A percentile compares a stretch with the other conserved stretches of the same genome.
Evolutionary conservation across 2,113 vertebrate species (phyloP).

Genomic region (Turnix velox): DNA sequence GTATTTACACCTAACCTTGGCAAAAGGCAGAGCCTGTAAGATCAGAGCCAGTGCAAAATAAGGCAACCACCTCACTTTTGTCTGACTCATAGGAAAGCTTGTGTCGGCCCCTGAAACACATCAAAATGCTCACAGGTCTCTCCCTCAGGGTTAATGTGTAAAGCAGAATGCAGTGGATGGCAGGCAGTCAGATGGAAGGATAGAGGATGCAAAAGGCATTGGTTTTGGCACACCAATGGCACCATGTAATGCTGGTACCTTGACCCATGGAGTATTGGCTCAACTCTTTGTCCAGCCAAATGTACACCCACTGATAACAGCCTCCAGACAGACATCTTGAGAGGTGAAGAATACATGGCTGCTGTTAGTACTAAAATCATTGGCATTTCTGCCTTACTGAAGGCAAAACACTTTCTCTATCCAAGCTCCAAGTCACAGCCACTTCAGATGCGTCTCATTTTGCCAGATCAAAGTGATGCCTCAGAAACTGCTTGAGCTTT

Average conservation of each 20-base stretch:
- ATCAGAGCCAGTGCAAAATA: not conserved
- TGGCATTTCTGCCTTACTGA: not conserved
- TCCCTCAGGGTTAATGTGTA: not conserved
- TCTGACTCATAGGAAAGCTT: not conserved
- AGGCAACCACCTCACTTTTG: not conserved
- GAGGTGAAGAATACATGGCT: not conserved
- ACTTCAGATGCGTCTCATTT: not conserved
- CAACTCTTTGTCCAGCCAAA: not conserved
- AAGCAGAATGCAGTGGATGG: not conserved
- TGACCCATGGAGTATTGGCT: rapidly evolving
- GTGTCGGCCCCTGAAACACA: not conserved
- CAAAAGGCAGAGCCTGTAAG: not conserved
- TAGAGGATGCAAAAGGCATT: not conserved
- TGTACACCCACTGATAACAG: rapidly evolving
- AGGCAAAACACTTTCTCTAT: not conserved
- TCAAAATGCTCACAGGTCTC: not conserved
- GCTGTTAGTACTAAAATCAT: not conserved
- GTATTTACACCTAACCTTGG: not conserved
- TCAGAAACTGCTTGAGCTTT: not conserved
- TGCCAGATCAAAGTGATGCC: not conserved
- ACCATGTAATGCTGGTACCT: not conserved
- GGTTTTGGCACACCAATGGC: not conserved
- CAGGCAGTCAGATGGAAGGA: not conserved
- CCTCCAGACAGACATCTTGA: not conserved
- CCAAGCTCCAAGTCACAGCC: not conserved